Conservation (phyloP, 2,888 invertebrate species). For the Pollenia amentaria region DNA sequence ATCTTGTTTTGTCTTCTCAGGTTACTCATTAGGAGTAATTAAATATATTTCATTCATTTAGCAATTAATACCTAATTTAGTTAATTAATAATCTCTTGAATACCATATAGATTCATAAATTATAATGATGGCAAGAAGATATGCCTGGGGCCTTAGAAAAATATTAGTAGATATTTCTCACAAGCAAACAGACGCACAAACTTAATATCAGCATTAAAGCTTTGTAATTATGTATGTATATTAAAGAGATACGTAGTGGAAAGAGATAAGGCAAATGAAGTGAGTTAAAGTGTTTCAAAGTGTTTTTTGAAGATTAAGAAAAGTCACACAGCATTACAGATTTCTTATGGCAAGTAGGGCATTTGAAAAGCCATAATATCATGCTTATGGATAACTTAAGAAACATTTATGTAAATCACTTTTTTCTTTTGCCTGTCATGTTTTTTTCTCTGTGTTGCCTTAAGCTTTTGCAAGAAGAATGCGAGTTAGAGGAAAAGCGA, state of each 20-base stretch:
- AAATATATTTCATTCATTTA: conserved; percentile 8
- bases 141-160: conserved; percentile 29
- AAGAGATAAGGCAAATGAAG: conserved; percentile 24
- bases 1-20: not conserved
- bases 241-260: not conserved
- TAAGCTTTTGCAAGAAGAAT: not conserved
- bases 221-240: not conserved
- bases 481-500: not conserved
- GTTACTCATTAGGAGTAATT: conserved; percentile 1
- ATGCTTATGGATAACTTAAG: conserved; percentile 32
- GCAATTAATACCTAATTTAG: conserved; percentile 70
- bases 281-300: conserved; percentile 4
- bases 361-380: conserved; percentile 38
- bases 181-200: not conserved
- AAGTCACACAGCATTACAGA: conserved; percentile 7
- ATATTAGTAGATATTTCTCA: conserved; percentile 32
- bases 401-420: conserved; percentile 67
- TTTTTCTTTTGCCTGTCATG: not conserved
- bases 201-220: conserved; percentile 12
- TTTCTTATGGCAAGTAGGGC: conserved; percentile 19
- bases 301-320: conserved; percentile 34
- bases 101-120: conserved; percentile 44
- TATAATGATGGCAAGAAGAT: conserved; percentile 9
- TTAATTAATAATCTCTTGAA: conserved; percentile 66
- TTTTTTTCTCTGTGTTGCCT: conserved; percentile 9